Conservation (phyloP, 2,888 invertebrate genomes). For the Drosophila barbarae region DNA sequence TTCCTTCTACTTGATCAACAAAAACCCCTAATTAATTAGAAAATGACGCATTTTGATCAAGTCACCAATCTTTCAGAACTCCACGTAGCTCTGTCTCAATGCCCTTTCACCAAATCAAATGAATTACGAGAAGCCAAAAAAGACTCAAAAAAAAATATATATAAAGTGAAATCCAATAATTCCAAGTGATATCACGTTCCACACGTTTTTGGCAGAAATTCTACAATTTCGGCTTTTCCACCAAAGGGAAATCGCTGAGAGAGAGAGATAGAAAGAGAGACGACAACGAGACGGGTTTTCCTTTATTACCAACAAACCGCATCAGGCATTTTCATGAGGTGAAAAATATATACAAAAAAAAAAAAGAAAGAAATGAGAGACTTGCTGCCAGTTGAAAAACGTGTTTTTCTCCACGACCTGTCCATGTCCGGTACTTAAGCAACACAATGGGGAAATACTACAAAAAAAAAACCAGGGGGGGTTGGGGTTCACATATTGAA, state of each 20-base stretch:
- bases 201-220: constrained; percentile 57
- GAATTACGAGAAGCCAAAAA: not conserved
- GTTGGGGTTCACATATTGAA: constrained; percentile 18
- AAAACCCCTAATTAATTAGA: not conserved
- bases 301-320: constrained; percentile 12
- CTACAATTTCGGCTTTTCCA: constrained; percentile 37
- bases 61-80: not conserved
- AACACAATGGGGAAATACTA: constrained; percentile 55
- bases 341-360: constrained; percentile 3
- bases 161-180: constrained; percentile 25
- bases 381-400: constrained; percentile 41
- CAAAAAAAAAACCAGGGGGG: not conserved
- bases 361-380: constrained; percentile 4
- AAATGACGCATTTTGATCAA: constrained; percentile 8
- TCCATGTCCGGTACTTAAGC: constrained; percentile 67
- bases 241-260: constrained; percentile 20
- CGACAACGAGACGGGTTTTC: constrained; percentile 24
- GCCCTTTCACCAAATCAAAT: constrained; percentile 3
- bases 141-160: not conserved
- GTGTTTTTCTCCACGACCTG: constrained; percentile 62
- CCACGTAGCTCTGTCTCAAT: constrained; percentile 7
- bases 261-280: not conserved
- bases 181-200: constrained; percentile 54
- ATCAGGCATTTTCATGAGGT: constrained; percentile 26
- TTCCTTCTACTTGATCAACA: not conserved